Percentiles rank a stretch among this genome's conserved stretches.
These are phyloP conservation scores for Nebria salina DNA, from an alignment of 2,888 invertebrate species.

Conservation along the genomic window DNA sequence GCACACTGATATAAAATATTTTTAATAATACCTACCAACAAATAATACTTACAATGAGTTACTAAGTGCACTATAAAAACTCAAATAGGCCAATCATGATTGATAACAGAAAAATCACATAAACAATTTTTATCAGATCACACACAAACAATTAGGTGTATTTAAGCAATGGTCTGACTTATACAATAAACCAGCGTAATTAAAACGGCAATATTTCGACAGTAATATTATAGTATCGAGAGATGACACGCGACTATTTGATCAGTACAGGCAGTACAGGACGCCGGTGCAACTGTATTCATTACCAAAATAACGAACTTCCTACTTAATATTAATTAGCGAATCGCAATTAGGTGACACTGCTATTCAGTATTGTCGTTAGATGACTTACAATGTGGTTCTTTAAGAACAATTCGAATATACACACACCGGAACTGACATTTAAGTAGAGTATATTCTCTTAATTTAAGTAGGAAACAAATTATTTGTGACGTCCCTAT, in stretches of 20 bases:
- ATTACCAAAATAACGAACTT: slow-evolving; percentile 46
- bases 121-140: not conserved
- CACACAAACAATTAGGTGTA: not conserved
- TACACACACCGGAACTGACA: not conserved
- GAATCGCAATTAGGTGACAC: slow-evolving; percentile 38
- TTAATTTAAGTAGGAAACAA: no score
- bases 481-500: not conserved
- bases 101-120: not conserved
- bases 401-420: not conserved
- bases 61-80: not conserved
- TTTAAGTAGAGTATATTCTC: not conserved
- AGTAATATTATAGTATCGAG: not conserved
- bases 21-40: not conserved
- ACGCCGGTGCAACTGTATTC: slow-evolving; percentile 30
- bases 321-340: slow-evolving; percentile 45
- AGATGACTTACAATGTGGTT: not conserved
- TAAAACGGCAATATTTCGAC: not conserved
- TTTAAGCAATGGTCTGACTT: not conserved
- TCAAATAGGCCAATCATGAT: not conserved
- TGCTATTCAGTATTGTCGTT: not conserved
- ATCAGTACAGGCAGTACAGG: slow-evolving; percentile 5
- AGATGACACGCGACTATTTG: slow-evolving; percentile 12
- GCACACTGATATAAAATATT: no score
- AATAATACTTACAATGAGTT: not conserved
- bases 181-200: not conserved